These are phyloP conservation scores for Cosmorhoe ocellata DNA, from an alignment of 2,888 invertebrate species.

Conservation along the genomic window DNA sequence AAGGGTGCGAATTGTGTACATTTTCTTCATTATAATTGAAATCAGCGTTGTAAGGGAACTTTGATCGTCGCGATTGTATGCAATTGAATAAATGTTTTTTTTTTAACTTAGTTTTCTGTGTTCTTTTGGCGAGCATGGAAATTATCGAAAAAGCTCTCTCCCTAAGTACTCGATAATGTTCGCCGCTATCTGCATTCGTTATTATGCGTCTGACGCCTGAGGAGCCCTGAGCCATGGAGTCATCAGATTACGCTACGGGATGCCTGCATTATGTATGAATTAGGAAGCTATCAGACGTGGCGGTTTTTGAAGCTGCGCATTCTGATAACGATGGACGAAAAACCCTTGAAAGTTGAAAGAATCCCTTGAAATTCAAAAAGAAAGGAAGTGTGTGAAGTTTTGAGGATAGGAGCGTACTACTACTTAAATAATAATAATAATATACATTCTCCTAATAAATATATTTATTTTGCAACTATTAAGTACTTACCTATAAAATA, in stretches of 20 bases:
- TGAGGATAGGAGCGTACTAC: too few relatives aligned
- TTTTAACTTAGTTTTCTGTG: too few relatives aligned
- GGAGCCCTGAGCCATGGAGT: constrained; percentile 15
- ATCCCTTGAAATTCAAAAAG: too few relatives aligned
- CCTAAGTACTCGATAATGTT: not conserved
- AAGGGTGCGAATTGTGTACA: constrained; percentile 77
- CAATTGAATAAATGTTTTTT: constrained; percentile 30
- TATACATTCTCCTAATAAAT: too few relatives aligned
- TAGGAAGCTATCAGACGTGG: constrained; percentile 10
- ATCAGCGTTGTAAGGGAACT: constrained; percentile 44
- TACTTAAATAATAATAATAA: too few relatives aligned
- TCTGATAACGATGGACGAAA: too few relatives aligned
- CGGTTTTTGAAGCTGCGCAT: not conserved
- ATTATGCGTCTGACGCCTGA: constrained; percentile 17
- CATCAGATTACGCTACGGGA: constrained; percentile 16
- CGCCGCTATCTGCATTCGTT: constrained; percentile 12
- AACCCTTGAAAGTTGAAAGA: too few relatives aligned
- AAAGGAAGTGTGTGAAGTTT: too few relatives aligned
- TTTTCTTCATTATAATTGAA: constrained; percentile 72
- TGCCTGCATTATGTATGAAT: constrained; percentile 15
- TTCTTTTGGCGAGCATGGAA: too few relatives aligned
- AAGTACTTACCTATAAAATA: too few relatives aligned
- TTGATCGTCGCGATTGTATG: constrained; percentile 36
- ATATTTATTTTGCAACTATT: too few relatives aligned
- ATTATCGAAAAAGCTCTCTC: too few relatives aligned